Base-by-base conservation (phyloP, 1,140 invertebrate genomes). In the Octopus sinensis region DNA sequence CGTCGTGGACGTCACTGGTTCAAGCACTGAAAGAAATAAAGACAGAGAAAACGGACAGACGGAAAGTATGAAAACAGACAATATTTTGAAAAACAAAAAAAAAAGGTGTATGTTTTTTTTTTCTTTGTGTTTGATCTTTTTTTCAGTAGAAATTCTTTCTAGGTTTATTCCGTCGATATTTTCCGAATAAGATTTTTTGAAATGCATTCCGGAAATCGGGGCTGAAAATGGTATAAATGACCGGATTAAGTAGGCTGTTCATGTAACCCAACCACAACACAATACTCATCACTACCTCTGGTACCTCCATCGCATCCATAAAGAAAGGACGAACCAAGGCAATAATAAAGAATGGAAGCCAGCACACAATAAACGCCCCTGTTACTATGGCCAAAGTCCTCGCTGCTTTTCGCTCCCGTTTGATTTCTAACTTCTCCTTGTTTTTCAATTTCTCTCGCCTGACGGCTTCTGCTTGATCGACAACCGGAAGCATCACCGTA, bases 371-470 rank as follows among this genome's bases (percentile, higher is more conserved):
- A 83, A 90, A 91, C 54, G 85, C 85, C 78, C 90, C 90, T 17
- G 91, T 92, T 13, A 92, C 91, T 30, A 92, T 91, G 12, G 89
- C 91, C 30, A 92, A 84, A 13, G 91, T 92, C 81, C 92, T 86
- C 0, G 91, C 91, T 0, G 91, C 92, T 86, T 92, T 92, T 53
- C 91, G 83, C 81, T 92, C 91, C n/a, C 91, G 82, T 81, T 90
- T 90, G 78, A 89, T 88, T 82, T 92, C 91, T 53, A 92, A 82
- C 84, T 91, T 91, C 82, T 90, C 90, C 68, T 84, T 84, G 6
- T 83, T 80, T 51, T 83, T 79, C 62, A 78, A 9, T 17, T 62
- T 12, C 76, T 71, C 30, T 76, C 43, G 53, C 81, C 78, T 23
- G 77, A 62, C 53, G 12, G 77, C 53, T 4, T 82, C 82, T 6